A percentile compares a stretch with the other conserved stretches of the same genome.
Conservation (phyloP, 1,140 invertebrate genomes). For the Trachymyrmex cornetzi region DNA sequence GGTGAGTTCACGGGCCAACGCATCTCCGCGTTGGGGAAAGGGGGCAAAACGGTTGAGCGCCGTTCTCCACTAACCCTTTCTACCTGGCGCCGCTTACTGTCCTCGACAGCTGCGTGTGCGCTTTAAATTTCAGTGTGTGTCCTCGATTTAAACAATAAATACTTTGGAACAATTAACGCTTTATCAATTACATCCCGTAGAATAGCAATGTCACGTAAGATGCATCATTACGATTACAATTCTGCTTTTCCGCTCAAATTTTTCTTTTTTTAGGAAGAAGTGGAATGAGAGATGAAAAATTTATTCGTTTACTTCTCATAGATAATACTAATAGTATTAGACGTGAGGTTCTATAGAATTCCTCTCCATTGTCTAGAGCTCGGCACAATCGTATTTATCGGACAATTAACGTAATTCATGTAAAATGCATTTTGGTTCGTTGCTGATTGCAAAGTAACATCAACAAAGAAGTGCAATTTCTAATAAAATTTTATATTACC, state of each 20-base stretch:
- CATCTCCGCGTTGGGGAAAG: slow-evolving; percentile 63
- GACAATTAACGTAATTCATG: background rate
- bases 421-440: background rate
- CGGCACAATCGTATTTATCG: background rate
- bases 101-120: slow-evolving; percentile 12
- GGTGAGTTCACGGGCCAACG: slow-evolving; percentile 83
- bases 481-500: background rate
- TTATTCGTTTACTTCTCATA: no score
- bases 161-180: slow-evolving; percentile 19
- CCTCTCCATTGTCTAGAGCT: no score
- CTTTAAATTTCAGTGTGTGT: background rate
- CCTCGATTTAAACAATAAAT: background rate
- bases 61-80: slow-evolving; percentile 41
- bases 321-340: no score
- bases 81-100: background rate
- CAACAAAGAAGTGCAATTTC: background rate
- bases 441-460: background rate
- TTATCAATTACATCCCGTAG: background rate
- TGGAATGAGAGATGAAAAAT: no score
- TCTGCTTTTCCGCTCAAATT: background rate
- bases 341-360: no score
- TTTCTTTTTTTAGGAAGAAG: background rate
- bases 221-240: background rate
- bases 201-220: background rate
- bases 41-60: slow-evolving; percentile 31